phyloP scores from a whole-genome alignment of 2,113 vertebrate species.

The Eulemur macaco region DNA sequence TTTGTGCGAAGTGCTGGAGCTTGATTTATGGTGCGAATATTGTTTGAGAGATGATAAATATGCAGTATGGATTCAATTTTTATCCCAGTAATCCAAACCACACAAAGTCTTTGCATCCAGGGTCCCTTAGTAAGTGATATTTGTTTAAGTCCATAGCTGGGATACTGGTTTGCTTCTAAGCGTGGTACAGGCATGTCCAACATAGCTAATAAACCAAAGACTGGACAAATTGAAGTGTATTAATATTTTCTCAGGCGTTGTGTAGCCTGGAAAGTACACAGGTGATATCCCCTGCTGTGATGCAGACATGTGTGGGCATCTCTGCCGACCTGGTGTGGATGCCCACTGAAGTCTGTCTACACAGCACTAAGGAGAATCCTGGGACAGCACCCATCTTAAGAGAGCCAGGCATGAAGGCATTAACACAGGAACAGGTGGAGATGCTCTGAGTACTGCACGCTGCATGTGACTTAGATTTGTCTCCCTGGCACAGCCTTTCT shows the following conservation, averaged over 20 bases:
- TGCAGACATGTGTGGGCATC: neutral
- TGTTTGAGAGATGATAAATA: conserved; percentile 32
- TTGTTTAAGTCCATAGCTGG: neutral
- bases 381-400: neutral
- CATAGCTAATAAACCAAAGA: neutral
- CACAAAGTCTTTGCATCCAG: conserved; percentile 11
- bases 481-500: neutral
- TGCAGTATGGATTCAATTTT: conserved; percentile 19
- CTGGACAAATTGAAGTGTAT: neutral
- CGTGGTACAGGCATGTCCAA: neutral
- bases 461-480: neutral
- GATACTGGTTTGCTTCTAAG: neutral
- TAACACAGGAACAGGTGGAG: neutral
- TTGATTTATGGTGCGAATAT: conserved; percentile 55
- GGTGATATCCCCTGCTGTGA: neutral
- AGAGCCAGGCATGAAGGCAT: neutral
- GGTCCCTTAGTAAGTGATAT: neutral
- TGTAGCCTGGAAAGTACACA: neutral
- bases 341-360: neutral
- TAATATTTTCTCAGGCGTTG: neutral
- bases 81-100: neutral
- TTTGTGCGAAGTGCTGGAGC: conserved; percentile 25
- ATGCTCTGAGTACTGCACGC: neutral
- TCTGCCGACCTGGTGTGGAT: neutral
- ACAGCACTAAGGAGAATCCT: neutral